Evolutionary conservation across 2,888 invertebrate species (phyloP).

Genomic region (Subacronicta megacephala): DNA sequence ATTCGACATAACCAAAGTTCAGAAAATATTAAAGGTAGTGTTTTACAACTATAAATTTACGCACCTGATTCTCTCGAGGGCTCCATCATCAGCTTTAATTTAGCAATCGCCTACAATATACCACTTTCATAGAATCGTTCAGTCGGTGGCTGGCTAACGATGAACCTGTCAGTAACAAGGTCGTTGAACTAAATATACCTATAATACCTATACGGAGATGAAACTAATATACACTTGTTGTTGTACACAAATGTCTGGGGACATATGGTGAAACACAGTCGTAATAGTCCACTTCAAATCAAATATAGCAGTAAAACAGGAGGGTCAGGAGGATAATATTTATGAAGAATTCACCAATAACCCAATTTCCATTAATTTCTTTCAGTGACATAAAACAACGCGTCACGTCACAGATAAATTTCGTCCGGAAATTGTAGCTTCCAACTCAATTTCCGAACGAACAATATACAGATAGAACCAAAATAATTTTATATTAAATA

Average conservation of each 20-base stretch:
- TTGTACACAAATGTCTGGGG: conserved; percentile 62
- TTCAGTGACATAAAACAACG: conserved; percentile 79
- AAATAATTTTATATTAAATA: no score
- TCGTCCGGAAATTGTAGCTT: conserved; percentile 61
- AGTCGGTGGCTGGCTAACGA: conserved; percentile 85
- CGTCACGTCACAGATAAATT: conserved; percentile 75
- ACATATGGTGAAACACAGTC: conserved; percentile 63
- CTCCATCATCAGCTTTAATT: conserved; percentile 81
- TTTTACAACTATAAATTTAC: conserved; percentile 48
- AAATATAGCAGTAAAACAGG: conserved; percentile 37
- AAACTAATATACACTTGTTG: conserved; percentile 68
- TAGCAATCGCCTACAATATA: conserved; percentile 73
- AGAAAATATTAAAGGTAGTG: not conserved
- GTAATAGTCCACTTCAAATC: conserved; percentile 37
- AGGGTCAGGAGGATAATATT: conserved; percentile 34
- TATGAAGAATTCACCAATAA: conserved; percentile 55
- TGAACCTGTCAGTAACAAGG: conserved; percentile 90
- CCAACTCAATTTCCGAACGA: not conserved
- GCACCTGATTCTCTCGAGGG: conserved; percentile 87
- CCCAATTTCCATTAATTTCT: conserved; percentile 64
- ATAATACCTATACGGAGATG: conserved; percentile 77
- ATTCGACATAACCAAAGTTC: conserved; percentile 25
- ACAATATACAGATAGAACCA: no score
- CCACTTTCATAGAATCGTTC: conserved; percentile 86
- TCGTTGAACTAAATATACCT: conserved; percentile 90